Conservation (phyloP, 2,113 vertebrate species). For the Colaptes auratus region DNA sequence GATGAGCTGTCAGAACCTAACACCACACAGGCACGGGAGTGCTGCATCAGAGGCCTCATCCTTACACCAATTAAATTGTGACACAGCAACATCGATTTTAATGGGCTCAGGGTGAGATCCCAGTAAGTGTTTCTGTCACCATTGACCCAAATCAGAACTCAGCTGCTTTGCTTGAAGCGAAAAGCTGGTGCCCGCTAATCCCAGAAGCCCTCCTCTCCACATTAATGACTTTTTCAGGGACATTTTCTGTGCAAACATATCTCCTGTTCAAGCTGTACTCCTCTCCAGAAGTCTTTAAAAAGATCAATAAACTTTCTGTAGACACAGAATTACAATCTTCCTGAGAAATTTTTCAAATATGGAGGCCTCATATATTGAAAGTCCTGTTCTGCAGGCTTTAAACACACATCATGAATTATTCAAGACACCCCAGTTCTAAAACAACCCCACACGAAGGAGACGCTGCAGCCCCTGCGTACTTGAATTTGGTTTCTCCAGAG, state of each 20-base stretch:
- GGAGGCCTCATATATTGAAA: neutral
- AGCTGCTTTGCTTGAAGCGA: neutral
- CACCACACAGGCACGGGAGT: neutral
- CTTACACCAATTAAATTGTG: conserved; percentile 28
- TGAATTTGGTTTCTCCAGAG: neutral
- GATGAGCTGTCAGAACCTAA: neutral
- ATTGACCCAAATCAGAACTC: conserved; percentile 32
- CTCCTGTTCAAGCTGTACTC: neutral
- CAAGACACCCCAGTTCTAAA: neutral
- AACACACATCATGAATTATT: neutral
- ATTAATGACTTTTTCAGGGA: neutral
- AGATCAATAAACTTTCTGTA: neutral
- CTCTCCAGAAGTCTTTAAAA: neutral
- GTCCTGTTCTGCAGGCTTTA: neutral
- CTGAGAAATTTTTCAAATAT: neutral
- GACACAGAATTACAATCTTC: neutral
- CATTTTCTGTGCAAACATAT: neutral
- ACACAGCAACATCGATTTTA: conserved; percentile 32
- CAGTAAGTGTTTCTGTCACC: conserved; percentile 24
- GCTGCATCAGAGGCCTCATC: neutral
- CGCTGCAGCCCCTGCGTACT: neutral
- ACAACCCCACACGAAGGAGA: neutral
- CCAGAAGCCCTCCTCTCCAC: neutral
- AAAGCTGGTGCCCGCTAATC: neutral
- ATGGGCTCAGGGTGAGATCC: neutral